Evolutionary conservation across 2,797 vertebrate species (phyloP).

Genomic region (Oreortyx pictus): DNA sequence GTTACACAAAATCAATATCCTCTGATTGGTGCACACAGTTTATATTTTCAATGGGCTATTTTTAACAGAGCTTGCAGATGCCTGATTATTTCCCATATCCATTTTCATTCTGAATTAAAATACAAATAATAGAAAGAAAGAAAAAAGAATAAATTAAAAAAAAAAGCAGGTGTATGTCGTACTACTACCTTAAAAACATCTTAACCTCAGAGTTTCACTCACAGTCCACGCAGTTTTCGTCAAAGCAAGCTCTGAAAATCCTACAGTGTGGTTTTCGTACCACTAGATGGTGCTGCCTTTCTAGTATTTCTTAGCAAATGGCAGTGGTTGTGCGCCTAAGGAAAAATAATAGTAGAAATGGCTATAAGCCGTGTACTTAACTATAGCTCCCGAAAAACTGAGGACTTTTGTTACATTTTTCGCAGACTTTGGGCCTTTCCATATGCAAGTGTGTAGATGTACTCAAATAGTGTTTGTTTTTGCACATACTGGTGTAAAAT

Average conservation of each 20-base stretch:
- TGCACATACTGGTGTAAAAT: background rate
- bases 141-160: background rate
- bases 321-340: fast-evolving
- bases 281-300: constrained; percentile 69
- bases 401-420: background rate
- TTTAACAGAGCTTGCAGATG: background rate
- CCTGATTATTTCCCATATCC: background rate
- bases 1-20: background rate
- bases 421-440: background rate
- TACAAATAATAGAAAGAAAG: background rate
- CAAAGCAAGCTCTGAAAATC: background rate
- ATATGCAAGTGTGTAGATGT: background rate
- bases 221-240: background rate
- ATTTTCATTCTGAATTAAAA: background rate
- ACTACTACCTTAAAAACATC: background rate
- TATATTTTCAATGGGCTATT: background rate
- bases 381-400: background rate
- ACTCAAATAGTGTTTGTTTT: background rate
- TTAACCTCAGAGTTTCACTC: background rate
- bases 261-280: background rate
- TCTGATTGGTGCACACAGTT: background rate
- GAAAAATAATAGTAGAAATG: background rate
- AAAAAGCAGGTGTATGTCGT: background rate
- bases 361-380: background rate
- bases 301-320: background rate